Conservation (phyloP, 2,113 vertebrate species). For the Ictidomys tridecemlineatus region DNA sequence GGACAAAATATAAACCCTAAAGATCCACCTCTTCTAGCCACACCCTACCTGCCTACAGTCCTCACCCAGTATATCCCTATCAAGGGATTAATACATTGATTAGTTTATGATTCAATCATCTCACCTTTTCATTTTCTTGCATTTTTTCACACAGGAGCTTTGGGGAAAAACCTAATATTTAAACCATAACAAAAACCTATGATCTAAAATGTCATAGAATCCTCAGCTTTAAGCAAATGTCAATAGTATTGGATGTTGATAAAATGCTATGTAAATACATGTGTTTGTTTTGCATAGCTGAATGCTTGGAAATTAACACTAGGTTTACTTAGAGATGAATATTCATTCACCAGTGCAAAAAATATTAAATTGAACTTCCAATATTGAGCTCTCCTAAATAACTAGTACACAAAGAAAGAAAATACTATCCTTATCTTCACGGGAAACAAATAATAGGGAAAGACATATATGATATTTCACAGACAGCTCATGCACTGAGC, state of each 20-base stretch:
- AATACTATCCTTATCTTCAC: not conserved
- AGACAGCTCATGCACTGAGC: not conserved
- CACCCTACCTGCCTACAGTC: no score
- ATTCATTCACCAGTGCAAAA: not conserved
- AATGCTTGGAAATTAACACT: not conserved
- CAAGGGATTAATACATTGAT: no score
- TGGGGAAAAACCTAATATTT: no score
- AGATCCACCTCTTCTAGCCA: no score
- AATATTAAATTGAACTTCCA: slow-evolving; percentile 28
- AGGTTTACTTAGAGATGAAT: slow-evolving; percentile 20
- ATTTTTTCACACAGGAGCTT: no score
- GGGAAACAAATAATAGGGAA: not conserved
- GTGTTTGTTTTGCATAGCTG: not conserved
- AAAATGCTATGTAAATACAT: slow-evolving; percentile 24
- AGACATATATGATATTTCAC: not conserved
- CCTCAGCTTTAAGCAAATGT: not conserved
- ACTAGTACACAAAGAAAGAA: not conserved
- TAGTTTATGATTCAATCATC: no score
- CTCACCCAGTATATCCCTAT: no score
- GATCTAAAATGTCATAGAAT: not conserved
- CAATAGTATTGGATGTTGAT: not conserved
- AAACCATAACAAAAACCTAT: not conserved
- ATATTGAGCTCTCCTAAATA: not conserved
- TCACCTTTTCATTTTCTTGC: no score
- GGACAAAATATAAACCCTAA: no score